Conservation (phyloP, 2,888 invertebrate species). For the Drosophila prolongata region DNA sequence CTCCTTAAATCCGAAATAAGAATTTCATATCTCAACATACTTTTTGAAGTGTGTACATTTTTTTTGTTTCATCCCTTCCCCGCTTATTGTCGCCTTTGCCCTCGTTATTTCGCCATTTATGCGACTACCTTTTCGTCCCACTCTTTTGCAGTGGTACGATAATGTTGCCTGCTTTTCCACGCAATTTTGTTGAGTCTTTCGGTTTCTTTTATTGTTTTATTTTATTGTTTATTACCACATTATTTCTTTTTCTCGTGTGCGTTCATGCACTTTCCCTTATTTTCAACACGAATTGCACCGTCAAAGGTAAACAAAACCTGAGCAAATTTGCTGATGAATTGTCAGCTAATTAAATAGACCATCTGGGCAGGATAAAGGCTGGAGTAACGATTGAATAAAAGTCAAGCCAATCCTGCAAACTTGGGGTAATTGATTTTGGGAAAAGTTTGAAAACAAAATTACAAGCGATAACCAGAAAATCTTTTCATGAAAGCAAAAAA, state of each 20-base stretch:
- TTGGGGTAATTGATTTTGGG: conserved; percentile 17
- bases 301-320: conserved; percentile 26
- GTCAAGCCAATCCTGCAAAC: background rate
- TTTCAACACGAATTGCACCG: conserved; percentile 38
- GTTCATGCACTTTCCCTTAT: conserved; percentile 40
- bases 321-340: conserved; percentile 50
- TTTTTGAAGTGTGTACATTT: background rate
- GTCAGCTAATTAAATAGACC: conserved; percentile 62
- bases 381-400: background rate
- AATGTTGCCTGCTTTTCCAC: conserved; percentile 52
- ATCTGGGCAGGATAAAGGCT: background rate
- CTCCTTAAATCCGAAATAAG: no score
- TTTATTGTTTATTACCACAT: conserved; percentile 72
- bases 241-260: conserved; percentile 63
- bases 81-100: conserved; percentile 35
- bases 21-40: background rate
- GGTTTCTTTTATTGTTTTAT: conserved; percentile 24
- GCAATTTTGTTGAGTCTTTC: conserved; percentile 37
- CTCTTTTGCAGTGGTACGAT: conserved; percentile 20
- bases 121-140: conserved; percentile 25
- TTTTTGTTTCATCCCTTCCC: conserved; percentile 13
- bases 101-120: conserved; percentile 44
- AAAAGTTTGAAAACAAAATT: conserved; percentile 41
- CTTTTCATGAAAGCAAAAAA: conserved; percentile 1
- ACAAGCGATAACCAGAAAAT: conserved; percentile 7